phyloP scores from a whole-genome alignment of 1,140 invertebrate genomes.

The Archegozetes longisetosus region DNA sequence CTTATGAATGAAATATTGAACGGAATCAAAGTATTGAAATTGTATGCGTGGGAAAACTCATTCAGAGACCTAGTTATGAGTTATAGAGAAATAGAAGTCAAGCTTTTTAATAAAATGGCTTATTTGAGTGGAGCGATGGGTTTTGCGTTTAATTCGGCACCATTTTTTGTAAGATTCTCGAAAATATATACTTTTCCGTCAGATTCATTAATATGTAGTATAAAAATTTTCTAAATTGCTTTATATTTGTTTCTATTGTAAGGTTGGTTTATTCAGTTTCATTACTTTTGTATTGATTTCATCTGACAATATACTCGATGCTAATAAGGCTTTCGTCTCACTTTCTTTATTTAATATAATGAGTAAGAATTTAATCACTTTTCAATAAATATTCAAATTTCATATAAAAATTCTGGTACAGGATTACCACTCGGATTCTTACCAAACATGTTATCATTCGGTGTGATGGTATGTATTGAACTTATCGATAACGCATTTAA shows the following conservation, averaged over 20 bases:
- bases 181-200: slow-evolving; percentile 27
- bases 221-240: not conserved
- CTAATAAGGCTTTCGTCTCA: slow-evolving; percentile 45
- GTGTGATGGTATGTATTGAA: slow-evolving; percentile 3
- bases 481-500: not conserved
- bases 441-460: slow-evolving; percentile 31
- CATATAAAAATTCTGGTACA: slow-evolving; percentile 20
- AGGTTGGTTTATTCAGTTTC: slow-evolving; percentile 17
- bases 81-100: slow-evolving; percentile 6
- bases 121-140: slow-evolving; percentile 26
- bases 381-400: slow-evolving; percentile 35
- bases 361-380: slow-evolving; percentile 36
- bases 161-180: slow-evolving; percentile 5
- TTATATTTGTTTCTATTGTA: slow-evolving; percentile 24
- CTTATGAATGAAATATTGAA: slow-evolving; percentile 31
- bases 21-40: slow-evolving; percentile 31
- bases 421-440: slow-evolving; percentile 32
- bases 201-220: slow-evolving; percentile 23
- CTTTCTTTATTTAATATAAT: slow-evolving; percentile 47
- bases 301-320: slow-evolving; percentile 33
- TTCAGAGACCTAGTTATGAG: not conserved
- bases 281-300: slow-evolving; percentile 29
- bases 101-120: slow-evolving; percentile 16
- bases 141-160: slow-evolving; percentile 22
- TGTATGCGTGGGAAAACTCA: slow-evolving; percentile 21